These are phyloP conservation scores for Zelostemma sp. DNA, from an alignment of 1,140 invertebrate species.

Conservation along the genomic window DNA sequence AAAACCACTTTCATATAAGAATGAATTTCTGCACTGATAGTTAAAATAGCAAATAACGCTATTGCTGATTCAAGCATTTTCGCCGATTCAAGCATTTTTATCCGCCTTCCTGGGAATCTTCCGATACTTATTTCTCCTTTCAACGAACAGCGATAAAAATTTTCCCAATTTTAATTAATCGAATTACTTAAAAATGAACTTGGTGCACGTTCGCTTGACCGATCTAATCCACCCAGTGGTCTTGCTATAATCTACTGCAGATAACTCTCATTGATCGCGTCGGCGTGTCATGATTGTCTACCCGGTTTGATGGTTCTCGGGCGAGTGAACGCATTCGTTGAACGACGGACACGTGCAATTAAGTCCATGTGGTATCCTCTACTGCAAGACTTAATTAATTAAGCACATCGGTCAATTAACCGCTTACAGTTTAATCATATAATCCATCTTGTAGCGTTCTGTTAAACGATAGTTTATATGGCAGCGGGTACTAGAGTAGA, in stretches of 20 bases:
- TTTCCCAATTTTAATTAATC: too few species aligned
- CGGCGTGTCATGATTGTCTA: not conserved
- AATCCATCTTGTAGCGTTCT: not conserved
- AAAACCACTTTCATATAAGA: conserved; percentile 10
- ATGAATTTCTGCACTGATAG: not conserved
- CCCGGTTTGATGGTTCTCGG: not conserved
- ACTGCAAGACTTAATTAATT: not conserved
- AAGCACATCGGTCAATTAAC: not conserved
- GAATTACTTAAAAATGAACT: too few species aligned
- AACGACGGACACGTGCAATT: not conserved
- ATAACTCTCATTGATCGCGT: not conserved
- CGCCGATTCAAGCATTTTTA: not conserved
- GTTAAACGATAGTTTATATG: not conserved
- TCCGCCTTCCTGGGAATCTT: not conserved
- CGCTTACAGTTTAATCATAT: not conserved
- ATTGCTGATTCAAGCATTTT: not conserved
- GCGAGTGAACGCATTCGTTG: not conserved
- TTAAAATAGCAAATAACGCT: not conserved
- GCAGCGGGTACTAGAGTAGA: not conserved
- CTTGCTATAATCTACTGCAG: not conserved
- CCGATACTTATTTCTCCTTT: too few species aligned
- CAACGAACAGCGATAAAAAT: too few species aligned
- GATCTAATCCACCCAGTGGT: not conserved
- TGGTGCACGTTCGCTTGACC: not conserved
- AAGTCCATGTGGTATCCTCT: not conserved